These are phyloP conservation scores for Zapus hudsonius DNA, from an alignment of 2,113 vertebrate species.

Conservation along the genomic window DNA sequence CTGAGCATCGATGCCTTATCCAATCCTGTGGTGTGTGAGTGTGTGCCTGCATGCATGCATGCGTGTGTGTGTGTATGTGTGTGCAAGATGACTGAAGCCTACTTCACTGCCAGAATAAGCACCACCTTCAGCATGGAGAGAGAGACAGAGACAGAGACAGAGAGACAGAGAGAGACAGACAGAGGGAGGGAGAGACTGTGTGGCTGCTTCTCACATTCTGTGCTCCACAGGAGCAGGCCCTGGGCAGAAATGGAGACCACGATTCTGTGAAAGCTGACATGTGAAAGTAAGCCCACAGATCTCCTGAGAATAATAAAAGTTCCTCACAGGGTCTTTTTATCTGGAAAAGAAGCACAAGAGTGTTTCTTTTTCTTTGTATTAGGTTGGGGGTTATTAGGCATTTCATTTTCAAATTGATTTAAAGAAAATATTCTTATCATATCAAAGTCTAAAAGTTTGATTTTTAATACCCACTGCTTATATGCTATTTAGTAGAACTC, in stretches of 20 bases:
- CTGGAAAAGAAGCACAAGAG: background rate
- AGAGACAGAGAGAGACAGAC: too few relatives aligned
- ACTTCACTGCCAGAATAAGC: background rate
- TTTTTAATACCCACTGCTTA: background rate
- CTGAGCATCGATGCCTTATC: background rate
- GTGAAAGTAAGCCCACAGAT: background rate
- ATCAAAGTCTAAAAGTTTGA: background rate
- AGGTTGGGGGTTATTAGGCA: background rate
- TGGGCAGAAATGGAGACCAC: background rate
- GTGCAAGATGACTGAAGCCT: background rate
- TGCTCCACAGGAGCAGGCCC: background rate
- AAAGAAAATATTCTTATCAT: background rate
- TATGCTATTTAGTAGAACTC: background rate
- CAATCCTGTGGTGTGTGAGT: background rate
- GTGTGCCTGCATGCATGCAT: too few relatives aligned
- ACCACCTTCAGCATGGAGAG: background rate
- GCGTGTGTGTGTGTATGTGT: background rate
- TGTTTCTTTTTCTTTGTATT: too few relatives aligned
- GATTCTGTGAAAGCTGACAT: background rate
- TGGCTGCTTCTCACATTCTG: background rate
- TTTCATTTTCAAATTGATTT: background rate
- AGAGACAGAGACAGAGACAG: too few relatives aligned
- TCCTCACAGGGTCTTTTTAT: too few relatives aligned
- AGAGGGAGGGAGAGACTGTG: background rate
- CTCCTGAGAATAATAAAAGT: background rate